Base-by-base conservation (phyloP, 2,888 invertebrate species). In the Andrena chrysosceles region DNA sequence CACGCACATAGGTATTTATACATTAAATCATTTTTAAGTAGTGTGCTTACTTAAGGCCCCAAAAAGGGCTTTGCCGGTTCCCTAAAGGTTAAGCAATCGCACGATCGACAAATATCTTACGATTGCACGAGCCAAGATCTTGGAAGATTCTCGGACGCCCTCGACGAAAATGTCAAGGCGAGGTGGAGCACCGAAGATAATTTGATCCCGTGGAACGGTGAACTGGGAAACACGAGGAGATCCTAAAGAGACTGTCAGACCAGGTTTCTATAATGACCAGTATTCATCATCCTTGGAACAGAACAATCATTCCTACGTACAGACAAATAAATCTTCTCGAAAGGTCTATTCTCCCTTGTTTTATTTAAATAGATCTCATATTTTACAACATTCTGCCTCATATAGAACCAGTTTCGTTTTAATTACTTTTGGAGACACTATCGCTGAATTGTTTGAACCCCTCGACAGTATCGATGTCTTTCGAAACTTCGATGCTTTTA, bases 391-490 rank as follows among this genome's bases (percentile, higher is more conserved):
- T 8, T 7, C 10, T 35, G 35, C n/a, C 49, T 5, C 8, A 16
- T 6, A 2, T 26, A 48, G 20, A n/a, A 20, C 7, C 13, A 63
- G 2, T 59, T 69, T 23, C n/a, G 5, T 7, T 70, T 77, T 54
- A 92, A 62, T 90, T 89, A 2, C 74, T 87, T 2, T 89, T 86
- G 8, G 89, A 72, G 0, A 93, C 83, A 23, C 90, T 90, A 48
- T 93, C 91, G 6, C 89, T 90, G 69, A 93, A 93, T 52, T 85
- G 81, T 85, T 92, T 88, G 70, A 92, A 92, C 3, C 89, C 92
- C 52, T 93, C 90, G 8, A 89, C 35, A 2, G 91, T 92, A 66
- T 93, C 91, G 6, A 92, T 77, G 63, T 92, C 88, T 33, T 83
- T 87, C 5, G 63, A 60, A 60, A 52, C 10, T 8, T 81, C 48